A percentile compares a stretch with the other conserved stretches of the same genome.
phyloP scores from a whole-genome alignment of 2,888 invertebrate genomes.

The Magallana nippona region DNA sequence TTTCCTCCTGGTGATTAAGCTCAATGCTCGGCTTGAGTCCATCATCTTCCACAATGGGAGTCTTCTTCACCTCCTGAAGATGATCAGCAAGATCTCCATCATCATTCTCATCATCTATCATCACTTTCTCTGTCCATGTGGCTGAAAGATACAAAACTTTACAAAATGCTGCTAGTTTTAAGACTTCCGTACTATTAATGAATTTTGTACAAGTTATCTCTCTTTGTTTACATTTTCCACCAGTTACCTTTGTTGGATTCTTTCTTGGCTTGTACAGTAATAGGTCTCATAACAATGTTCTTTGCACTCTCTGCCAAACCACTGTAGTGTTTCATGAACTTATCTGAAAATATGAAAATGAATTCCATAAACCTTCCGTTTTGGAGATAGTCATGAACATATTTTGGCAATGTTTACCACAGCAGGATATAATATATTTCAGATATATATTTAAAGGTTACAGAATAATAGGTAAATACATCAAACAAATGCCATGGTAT shows the following conservation, averaged over 20 bases:
- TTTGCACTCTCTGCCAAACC: slow-evolving; percentile 58
- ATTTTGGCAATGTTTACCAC: no score
- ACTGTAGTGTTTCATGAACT: slow-evolving; percentile 59
- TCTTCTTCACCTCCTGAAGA: slow-evolving; percentile 13
- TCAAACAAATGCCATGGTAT: no score
- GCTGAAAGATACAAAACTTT: not conserved
- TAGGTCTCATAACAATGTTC: slow-evolving; percentile 56
- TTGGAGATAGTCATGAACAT: no score
- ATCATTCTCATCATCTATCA: slow-evolving; percentile 37
- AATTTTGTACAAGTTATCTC: not conserved
- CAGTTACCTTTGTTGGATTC: slow-evolving; percentile 39
- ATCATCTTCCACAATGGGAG: slow-evolving; percentile 25
- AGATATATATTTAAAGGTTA: no score
- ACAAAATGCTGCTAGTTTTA: no score
- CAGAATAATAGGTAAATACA: no score
- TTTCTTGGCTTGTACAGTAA: slow-evolving; percentile 36
- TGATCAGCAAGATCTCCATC: slow-evolving; percentile 28
- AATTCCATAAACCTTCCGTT: not conserved
- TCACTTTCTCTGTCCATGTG: slow-evolving; percentile 13
- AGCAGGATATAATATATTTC: no score
- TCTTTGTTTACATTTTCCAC: not conserved
- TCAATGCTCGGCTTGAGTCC: slow-evolving; percentile 69
- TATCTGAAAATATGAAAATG: slow-evolving; percentile 43
- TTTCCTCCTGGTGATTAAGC: slow-evolving; percentile 82
- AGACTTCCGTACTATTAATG: no score